A percentile compares a stretch with the other conserved stretches of the same genome.
These are phyloP conservation scores for Gymnorhina tibicen DNA, from an alignment of 2,113 vertebrate genomes.

Conservation along the genomic window DNA sequence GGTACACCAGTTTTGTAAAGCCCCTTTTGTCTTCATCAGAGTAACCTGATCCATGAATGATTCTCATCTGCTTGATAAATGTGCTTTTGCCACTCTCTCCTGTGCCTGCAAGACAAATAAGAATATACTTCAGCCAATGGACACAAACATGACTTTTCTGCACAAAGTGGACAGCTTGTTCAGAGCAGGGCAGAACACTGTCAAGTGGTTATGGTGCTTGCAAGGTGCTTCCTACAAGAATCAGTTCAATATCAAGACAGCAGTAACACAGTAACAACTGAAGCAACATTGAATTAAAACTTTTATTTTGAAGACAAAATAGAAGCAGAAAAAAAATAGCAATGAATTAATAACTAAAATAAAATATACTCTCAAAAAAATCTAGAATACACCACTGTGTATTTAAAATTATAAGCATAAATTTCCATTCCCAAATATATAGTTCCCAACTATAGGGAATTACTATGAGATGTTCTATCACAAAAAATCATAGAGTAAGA, in stretches of 20 bases:
- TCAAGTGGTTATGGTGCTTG: not conserved
- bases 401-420: not conserved
- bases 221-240: not conserved
- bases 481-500: not conserved
- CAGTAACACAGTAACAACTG: not conserved
- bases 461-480: not conserved
- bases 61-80: constrained; percentile 93
- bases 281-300: not conserved
- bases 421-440: not conserved
- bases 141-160: not conserved
- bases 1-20: constrained; percentile 91
- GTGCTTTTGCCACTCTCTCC: constrained; percentile 87
- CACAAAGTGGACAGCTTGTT: not conserved
- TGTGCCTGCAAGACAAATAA: not conserved
- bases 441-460: not conserved
- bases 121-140: constrained; percentile 12
- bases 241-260: not conserved
- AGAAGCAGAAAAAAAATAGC: not conserved
- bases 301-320: not conserved
- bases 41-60: constrained; percentile 95
- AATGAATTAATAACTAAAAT: not conserved
- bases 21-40: constrained; percentile 92
- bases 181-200: not conserved
- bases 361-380: not conserved
- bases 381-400: not conserved